A percentile compares a stretch with the other conserved stretches of the same genome.
Evolutionary conservation across 2,888 invertebrate species (phyloP).

Genomic region (Brachycybe producta): DNA sequence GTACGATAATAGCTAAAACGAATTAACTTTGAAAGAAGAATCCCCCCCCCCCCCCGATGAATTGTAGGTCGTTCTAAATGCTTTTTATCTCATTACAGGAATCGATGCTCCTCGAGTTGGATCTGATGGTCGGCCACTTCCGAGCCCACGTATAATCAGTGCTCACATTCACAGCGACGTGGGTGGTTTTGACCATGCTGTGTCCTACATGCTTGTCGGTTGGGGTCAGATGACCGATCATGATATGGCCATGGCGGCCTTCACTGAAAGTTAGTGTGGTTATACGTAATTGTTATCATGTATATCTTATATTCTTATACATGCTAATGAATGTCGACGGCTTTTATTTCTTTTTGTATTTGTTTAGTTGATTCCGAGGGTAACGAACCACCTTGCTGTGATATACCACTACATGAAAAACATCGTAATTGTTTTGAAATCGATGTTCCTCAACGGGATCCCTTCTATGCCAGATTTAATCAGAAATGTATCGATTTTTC

Average conservation of each 20-base stretch:
- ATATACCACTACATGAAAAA: constrained; percentile 20
- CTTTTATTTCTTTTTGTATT: too few relatives aligned
- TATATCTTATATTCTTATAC: constrained; percentile 1
- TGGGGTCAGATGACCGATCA: constrained; percentile 96
- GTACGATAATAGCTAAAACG: too few relatives aligned
- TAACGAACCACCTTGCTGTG: constrained; percentile 20
- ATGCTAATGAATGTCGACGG: too few relatives aligned
- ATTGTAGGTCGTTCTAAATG: not conserved
- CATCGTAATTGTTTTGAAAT: constrained; percentile 28
- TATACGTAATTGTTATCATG: not conserved
- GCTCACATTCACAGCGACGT: constrained; percentile 85
- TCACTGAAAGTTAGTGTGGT: constrained; percentile 23
- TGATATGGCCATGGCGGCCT: constrained; percentile 45
- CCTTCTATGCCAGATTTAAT: constrained; percentile 27
- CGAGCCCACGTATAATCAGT: constrained; percentile 70
- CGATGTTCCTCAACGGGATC: constrained; percentile 26
- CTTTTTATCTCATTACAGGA: constrained; percentile 7
- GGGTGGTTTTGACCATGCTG: constrained; percentile 75
- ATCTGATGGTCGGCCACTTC: constrained; percentile 59
- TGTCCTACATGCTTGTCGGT: constrained; percentile 82
- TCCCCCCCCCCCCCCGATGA: not conserved
- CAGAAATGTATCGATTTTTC: constrained; percentile 27
- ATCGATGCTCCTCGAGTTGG: constrained; percentile 56
- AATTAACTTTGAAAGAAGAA: too few relatives aligned
- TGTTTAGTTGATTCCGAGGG: constrained; percentile 18